Percentiles rank a stretch among this genome's conserved stretches.
phyloP scores from a whole-genome alignment of 2,888 invertebrate species.

The Dioctria rufipes region DNA sequence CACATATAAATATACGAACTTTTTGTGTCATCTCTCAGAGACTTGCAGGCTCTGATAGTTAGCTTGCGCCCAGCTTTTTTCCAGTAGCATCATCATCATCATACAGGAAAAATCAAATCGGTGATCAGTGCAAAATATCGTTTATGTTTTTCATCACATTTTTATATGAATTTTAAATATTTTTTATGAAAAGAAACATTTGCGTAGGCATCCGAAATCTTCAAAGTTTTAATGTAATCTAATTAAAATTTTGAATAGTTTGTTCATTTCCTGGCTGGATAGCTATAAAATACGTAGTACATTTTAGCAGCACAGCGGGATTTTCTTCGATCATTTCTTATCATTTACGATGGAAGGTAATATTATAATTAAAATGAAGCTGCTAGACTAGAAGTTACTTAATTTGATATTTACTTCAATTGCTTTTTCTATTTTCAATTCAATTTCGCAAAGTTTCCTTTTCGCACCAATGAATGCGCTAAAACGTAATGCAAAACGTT shows the following conservation, averaged over 20 bases:
- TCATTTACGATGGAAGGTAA: too few species aligned
- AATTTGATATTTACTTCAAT: too few species aligned
- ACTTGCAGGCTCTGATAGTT: too few species aligned
- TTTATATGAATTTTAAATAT: not conserved
- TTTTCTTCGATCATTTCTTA: too few species aligned
- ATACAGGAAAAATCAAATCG: not conserved
- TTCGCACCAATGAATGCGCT: not conserved
- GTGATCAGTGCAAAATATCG: not conserved
- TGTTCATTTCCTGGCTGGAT: not conserved
- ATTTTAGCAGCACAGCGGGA: too few species aligned
- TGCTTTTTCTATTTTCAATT: too few species aligned
- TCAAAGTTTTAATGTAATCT: not conserved
- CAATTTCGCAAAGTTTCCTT: not conserved
- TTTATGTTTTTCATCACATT: not conserved
- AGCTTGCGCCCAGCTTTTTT: not conserved
- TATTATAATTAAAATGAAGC: too few species aligned
- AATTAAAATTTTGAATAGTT: slow-evolving; percentile 1
- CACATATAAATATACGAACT: too few species aligned
- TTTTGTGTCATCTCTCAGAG: too few species aligned
- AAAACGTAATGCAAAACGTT: not conserved
- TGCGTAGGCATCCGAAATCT: not conserved
- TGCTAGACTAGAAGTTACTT: too few species aligned
- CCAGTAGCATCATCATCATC: not conserved
- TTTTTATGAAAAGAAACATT: too few species aligned
- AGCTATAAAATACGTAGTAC: too few species aligned